Evolutionary conservation across 23 tunicate genomes (phyloP), one percentile per base, ranked within the genome.

Genomic region (Phallusia fumigata): DNA sequence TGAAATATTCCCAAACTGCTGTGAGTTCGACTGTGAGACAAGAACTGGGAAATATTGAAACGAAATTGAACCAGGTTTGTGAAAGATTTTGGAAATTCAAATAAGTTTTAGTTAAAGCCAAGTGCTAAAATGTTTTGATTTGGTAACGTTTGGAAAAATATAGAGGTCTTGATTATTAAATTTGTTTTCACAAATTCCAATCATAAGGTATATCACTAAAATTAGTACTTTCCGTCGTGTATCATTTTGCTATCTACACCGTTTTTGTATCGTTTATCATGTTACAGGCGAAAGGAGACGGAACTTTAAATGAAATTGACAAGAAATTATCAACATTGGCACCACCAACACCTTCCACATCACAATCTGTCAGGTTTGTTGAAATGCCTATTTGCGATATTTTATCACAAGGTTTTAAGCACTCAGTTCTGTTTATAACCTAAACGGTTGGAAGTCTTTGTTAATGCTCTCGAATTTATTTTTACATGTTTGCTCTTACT

Each of bases 1-100:
- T 76, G 3, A 87, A 92, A 49, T 92, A 92, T 75, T 80, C 84
- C 0, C 86, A 87, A 36, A 69, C 88, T 0, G 83, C 78, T 22
- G 83, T 84, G 30, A 76, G 88, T 81, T 64, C 86, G 31, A 73
- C 52, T 30, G 97, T 84, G 32, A 75, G 97, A 69, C 65, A 75
- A 2, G 91, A 84, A 84, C 83, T 92, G 24, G 97, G 97, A 30
- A 76, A 35, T 16, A 81, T 87, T 24, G 97, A 87, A 51, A 51
- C 40, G 18, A 92, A 92, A 76, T 64, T 92, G 85, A 65, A 73
- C 36, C 53, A 84, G 91, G 97, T 92, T n/a, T 35, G 30, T 81
- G 10, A 40, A 40, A 10, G 47, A 40, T 40, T 40, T 40, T 2
- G 47, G n/a, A n/a, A n/a, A n/a, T n/a, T n/a, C n/a, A n/a, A n/a